Conservation (phyloP, 2,113 vertebrate species). For the Phodopus roborovskii region DNA sequence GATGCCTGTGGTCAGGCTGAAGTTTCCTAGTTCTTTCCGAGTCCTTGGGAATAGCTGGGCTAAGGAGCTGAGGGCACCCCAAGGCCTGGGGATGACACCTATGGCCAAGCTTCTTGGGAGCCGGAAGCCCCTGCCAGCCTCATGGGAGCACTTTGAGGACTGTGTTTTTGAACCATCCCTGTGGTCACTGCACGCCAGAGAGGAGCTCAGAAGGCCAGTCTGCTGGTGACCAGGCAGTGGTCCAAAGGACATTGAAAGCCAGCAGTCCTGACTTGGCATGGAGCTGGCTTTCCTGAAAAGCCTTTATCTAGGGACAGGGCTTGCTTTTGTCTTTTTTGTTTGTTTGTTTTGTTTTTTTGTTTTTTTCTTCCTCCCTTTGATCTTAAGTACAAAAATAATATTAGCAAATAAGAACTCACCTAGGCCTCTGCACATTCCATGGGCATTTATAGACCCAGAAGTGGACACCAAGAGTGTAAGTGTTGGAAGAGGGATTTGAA, state of each 20-base stretch:
- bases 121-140: background rate
- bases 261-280: background rate
- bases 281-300: slow-evolving; percentile 65
- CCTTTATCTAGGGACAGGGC: background rate
- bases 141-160: background rate
- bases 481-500: background rate
- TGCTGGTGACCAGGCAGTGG: background rate
- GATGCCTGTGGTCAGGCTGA: background rate
- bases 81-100: background rate
- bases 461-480: background rate
- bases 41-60: background rate
- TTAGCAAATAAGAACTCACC: background rate
- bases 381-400: background rate
- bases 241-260: slow-evolving; percentile 28
- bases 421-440: background rate
- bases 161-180: background rate
- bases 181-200: background rate
- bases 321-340: background rate
- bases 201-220: background rate
- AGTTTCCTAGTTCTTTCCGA: background rate
- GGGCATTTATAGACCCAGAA: background rate
- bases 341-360: no score
- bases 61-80: background rate
- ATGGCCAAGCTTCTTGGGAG: background rate
- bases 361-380: no score